Evolutionary conservation across 2,113 vertebrate species (phyloP).

Genomic region (Macquaria ambigua): DNA sequence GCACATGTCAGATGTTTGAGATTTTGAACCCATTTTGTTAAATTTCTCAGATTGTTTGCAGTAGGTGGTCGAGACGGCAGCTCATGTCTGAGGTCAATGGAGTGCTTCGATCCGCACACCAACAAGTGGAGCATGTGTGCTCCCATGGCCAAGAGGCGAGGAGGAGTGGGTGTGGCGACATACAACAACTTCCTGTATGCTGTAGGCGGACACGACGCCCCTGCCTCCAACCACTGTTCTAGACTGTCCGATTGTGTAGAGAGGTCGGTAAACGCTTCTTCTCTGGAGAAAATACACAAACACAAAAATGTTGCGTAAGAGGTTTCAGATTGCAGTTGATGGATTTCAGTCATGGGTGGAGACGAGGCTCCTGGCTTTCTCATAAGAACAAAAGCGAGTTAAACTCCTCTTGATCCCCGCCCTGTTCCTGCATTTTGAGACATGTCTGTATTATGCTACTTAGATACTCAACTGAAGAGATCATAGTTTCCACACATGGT

Average conservation of each 20-base stretch:
- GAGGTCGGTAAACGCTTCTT: slow-evolving; percentile 82
- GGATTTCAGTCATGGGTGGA: slow-evolving; percentile 15
- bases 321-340: neutral
- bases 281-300: slow-evolving; percentile 20
- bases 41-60: slow-evolving; percentile 89
- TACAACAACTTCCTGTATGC: slow-evolving; percentile 95
- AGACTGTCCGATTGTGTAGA: slow-evolving; percentile 95
- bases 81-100: slow-evolving; percentile 96
- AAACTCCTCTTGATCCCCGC: slow-evolving; percentile 9
- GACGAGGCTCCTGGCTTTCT: slow-evolving; percentile 6
- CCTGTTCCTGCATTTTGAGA: slow-evolving; percentile 53
- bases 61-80: slow-evolving; percentile 96
- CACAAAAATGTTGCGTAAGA: neutral
- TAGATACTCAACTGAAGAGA: neutral
- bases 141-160: slow-evolving; percentile 94
- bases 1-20: neutral
- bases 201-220: slow-evolving; percentile 94
- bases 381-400: slow-evolving; percentile 30
- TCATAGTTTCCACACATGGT: slow-evolving; percentile 20
- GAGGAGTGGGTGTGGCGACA: slow-evolving; percentile 93
- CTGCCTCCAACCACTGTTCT: slow-evolving; percentile 95
- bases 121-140: slow-evolving; percentile 97
- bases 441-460: neutral
- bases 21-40: slow-evolving; percentile 13
- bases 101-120: slow-evolving; percentile 97